Conservation (phyloP, 2,797 vertebrate genomes). For the Sebastes cheni region DNA sequence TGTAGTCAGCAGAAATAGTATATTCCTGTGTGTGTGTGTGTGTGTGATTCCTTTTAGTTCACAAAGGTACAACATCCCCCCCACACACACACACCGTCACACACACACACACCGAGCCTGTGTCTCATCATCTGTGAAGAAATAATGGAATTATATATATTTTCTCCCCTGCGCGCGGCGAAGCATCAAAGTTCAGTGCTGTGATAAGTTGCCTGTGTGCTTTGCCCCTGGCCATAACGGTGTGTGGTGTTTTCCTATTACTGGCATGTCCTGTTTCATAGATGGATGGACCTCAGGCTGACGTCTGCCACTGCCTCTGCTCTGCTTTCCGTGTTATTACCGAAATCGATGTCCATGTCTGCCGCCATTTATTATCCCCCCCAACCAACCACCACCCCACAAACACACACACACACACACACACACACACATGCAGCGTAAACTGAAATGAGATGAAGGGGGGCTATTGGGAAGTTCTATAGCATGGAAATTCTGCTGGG, state of each 20-base stretch:
- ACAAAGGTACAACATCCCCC: conserved; percentile 37
- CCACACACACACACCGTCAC: not conserved
- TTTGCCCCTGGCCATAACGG: conserved; percentile 83
- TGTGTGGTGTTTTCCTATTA: conserved; percentile 87
- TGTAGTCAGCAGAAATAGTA: conserved; percentile 70
- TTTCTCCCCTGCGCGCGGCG: conserved; percentile 73
- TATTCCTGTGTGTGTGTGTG: conserved; percentile 50
- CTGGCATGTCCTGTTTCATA: conserved; percentile 85
- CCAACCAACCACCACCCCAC: conserved; percentile 62
- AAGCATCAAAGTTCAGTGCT: conserved; percentile 84
- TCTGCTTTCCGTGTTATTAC: conserved; percentile 76
- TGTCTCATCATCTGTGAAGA: conserved; percentile 88
- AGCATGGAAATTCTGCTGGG: conserved; percentile 69
- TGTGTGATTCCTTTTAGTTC: conserved; percentile 46
- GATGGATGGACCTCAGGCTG: conserved; percentile 85
- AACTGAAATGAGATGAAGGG: conserved; percentile 66
- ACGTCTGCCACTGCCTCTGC: conserved; percentile 81
- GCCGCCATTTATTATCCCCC: conserved; percentile 84
- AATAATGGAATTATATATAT: conserved; percentile 91
- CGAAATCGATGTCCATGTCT: conserved; percentile 81
- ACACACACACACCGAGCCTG: conserved; percentile 54
- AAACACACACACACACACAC: conserved; percentile 13
- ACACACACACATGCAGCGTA: conserved; percentile 32
- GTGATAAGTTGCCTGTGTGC: conserved; percentile 83
- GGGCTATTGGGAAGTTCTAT: conserved; percentile 61